These are phyloP conservation scores for Cardiocondyla obscurior DNA, from an alignment of 1,140 invertebrate species.

Conservation along the genomic window DNA sequence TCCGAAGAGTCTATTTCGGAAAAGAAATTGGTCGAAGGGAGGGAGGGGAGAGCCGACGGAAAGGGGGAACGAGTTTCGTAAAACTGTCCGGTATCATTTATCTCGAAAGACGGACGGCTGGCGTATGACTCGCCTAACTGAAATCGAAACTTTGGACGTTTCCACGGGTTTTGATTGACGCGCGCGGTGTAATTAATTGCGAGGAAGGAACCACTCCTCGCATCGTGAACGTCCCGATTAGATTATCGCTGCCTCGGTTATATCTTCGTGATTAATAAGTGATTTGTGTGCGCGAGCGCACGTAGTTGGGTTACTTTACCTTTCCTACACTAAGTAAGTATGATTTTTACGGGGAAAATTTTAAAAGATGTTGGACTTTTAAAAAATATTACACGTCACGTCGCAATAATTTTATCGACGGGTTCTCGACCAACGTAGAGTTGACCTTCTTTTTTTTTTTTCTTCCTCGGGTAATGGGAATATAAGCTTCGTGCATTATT, in stretches of 20 bases:
- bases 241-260: not conserved
- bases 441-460: too few species aligned
- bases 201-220: not conserved
- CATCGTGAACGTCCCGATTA: slow-evolving; percentile 8
- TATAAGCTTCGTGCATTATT: slow-evolving; percentile 31
- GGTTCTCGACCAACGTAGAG: not conserved
- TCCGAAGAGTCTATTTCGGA: slow-evolving; percentile 16
- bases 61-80: slow-evolving; percentile 20
- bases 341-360: not conserved
- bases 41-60: not conserved
- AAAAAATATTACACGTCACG: not conserved
- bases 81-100: slow-evolving; percentile 51
- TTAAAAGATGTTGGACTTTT: not conserved
- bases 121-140: slow-evolving; percentile 44
- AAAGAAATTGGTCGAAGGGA: slow-evolving; percentile 10
- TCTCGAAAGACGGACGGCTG: slow-evolving; percentile 26
- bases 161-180: slow-evolving; percentile 30
- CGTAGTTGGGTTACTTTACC: not conserved
- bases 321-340: not conserved
- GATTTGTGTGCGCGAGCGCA: not conserved
- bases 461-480: slow-evolving; percentile 10
- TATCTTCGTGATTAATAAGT: not conserved
- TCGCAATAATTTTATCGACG: slow-evolving; percentile 18
- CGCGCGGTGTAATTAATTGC: slow-evolving; percentile 33
- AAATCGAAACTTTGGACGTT: slow-evolving; percentile 49